Conservation (phyloP, 2,113 vertebrate genomes). For the Catharus fuscescens region DNA sequence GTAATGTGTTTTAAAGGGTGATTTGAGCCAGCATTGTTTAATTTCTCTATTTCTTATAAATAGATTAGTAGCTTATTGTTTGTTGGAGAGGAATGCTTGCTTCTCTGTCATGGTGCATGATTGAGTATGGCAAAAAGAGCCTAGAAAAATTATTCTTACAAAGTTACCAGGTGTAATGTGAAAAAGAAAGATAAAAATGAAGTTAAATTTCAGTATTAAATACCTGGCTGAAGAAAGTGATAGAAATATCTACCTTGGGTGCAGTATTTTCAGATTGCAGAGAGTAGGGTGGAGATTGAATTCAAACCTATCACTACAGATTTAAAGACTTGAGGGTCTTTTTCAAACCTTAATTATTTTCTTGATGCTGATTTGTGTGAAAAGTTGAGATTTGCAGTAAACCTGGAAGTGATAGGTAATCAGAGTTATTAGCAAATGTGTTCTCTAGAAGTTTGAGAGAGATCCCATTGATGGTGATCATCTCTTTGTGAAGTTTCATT, state of each 20-base stretch:
- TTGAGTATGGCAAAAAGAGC: background rate
- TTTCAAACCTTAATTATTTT: background rate
- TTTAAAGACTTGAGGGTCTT: background rate
- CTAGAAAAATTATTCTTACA: background rate
- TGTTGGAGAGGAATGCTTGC: background rate
- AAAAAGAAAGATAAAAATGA: background rate
- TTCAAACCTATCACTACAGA: background rate
- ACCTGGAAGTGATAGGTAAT: background rate
- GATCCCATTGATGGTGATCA: background rate
- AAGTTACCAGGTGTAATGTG: background rate
- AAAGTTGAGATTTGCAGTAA: background rate
- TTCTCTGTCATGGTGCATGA: background rate
- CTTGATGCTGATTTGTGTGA: background rate
- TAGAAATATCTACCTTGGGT: background rate
- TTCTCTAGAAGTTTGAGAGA: background rate
- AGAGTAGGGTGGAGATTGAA: background rate
- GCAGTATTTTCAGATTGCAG: background rate
- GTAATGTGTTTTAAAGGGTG: background rate
- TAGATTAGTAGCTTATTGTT: background rate
- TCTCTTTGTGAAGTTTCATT: background rate
- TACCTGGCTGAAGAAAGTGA: background rate
- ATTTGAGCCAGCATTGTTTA: background rate
- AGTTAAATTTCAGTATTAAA: background rate
- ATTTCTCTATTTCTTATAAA: background rate
- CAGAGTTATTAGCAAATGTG: background rate